Evolutionary conservation across 2,113 vertebrate genomes (phyloP).

Genomic region (Trogon melanurus): DNA sequence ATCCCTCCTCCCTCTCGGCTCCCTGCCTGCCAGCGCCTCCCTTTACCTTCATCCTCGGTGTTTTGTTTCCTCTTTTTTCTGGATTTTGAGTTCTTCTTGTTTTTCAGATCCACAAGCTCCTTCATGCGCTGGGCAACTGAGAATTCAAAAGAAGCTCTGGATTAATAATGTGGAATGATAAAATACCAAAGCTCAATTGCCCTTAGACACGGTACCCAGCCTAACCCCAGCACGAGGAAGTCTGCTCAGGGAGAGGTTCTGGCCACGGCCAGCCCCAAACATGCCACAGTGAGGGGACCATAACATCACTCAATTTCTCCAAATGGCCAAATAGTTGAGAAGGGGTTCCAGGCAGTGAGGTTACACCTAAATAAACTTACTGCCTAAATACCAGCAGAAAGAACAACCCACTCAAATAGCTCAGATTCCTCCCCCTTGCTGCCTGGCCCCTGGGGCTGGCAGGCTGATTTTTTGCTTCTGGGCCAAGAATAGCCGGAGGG

Average conservation of each 20-base stretch:
- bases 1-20: neutral
- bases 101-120: conserved; percentile 87
- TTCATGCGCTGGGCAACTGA: conserved; percentile 86
- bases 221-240: neutral
- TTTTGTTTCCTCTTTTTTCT: conserved; percentile 92
- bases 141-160: conserved; percentile 2
- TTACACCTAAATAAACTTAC: neutral
- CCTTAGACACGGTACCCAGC: neutral
- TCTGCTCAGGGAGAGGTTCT: neutral
- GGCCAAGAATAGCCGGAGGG: neutral
- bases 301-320: neutral
- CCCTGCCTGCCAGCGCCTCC: neutral
- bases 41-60: conserved; percentile 83
- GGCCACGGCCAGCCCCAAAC: neutral
- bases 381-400: neutral
- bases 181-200: neutral
- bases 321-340: neutral
- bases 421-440: neutral
- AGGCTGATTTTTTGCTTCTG: neutral
- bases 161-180: neutral
- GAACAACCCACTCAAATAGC: neutral
- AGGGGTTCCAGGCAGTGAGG: neutral
- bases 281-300: neutral
- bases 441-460: neutral
- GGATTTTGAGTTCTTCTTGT: conserved; percentile 91